phyloP scores from a whole-genome alignment of 2,888 invertebrate genomes.

The Amiota communis region DNA sequence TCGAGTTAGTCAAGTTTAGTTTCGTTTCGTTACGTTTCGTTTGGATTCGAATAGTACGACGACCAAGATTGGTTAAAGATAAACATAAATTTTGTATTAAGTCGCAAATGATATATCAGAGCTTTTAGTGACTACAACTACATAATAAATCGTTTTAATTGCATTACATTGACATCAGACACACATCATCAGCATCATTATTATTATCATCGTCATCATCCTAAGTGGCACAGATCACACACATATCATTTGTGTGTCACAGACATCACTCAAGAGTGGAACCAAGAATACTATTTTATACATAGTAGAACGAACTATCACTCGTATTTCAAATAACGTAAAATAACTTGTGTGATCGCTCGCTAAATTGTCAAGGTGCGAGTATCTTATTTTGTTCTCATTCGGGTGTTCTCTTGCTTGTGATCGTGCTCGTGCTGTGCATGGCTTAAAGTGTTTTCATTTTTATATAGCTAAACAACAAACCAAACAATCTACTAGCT shows the following conservation, averaged over 20 bases:
- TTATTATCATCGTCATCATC: neutral
- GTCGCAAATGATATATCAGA: slow-evolving; percentile 48
- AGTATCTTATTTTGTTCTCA: neutral
- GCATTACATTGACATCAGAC: slow-evolving; percentile 19
- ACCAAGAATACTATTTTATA: neutral
- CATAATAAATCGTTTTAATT: slow-evolving; percentile 33
- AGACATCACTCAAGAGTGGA: slow-evolving; percentile 22
- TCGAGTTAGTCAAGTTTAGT: no score
- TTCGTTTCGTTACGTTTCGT: no score
- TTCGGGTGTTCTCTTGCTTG: neutral
- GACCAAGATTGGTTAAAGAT: no score
- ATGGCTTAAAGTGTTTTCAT: slow-evolving; percentile 29
- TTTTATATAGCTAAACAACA: slow-evolving; percentile 2
- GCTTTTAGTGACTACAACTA: slow-evolving; percentile 37
- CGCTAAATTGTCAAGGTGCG: slow-evolving; percentile 1
- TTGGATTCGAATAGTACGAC: no score
- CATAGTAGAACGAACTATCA: neutral
- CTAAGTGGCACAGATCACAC: slow-evolving; percentile 12
- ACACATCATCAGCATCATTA: slow-evolving; percentile 5
- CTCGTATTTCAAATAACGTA: neutral
- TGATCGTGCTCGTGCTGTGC: neutral
- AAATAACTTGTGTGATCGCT: neutral
- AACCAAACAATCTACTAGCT: no score
- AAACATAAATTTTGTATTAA: neutral
- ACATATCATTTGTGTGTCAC: slow-evolving; percentile 23